Percentiles rank a stretch among this genome's conserved stretches.
phyloP scores from a whole-genome alignment of 2,113 vertebrate genomes.

The Gadus chalcogrammus region DNA sequence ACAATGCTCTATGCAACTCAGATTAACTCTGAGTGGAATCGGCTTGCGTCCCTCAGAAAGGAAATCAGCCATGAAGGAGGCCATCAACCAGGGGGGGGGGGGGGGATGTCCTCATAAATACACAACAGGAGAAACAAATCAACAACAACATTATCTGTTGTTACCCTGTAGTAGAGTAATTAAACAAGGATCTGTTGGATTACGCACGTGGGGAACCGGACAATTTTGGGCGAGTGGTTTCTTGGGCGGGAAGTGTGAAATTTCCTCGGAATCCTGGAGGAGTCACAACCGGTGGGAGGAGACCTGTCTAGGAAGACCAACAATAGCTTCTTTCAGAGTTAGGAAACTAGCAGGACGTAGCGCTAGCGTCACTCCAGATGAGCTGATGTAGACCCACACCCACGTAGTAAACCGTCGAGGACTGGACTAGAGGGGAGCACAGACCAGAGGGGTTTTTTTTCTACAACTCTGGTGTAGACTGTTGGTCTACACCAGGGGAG shows the following conservation, averaged over 20 bases:
- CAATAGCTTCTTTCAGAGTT: too few relatives aligned
- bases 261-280: constrained; percentile 20
- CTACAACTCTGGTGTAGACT: too few relatives aligned
- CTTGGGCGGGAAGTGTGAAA: constrained; percentile 19
- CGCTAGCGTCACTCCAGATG: too few relatives aligned
- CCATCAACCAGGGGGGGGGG: background rate
- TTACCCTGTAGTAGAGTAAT: too few relatives aligned
- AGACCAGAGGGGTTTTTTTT: too few relatives aligned
- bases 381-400: too few relatives aligned
- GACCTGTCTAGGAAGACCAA: background rate
- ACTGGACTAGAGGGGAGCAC: too few relatives aligned
- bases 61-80: constrained; percentile 18
- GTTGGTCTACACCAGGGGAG: too few relatives aligned
- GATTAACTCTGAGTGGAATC: constrained; percentile 26
- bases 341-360: too few relatives aligned
- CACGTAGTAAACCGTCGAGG: too few relatives aligned
- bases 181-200: background rate
- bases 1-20: background rate
- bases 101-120: background rate
- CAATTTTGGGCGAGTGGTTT: background rate
- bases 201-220: background rate
- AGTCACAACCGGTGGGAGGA: constrained; percentile 9
- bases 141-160: background rate
- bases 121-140: background rate
- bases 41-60: constrained; percentile 20